Evolutionary conservation across 2,113 vertebrate species (phyloP), one percentile per base, ranked within the genome.

Genomic region (Poeciliopsis prolifica): DNA sequence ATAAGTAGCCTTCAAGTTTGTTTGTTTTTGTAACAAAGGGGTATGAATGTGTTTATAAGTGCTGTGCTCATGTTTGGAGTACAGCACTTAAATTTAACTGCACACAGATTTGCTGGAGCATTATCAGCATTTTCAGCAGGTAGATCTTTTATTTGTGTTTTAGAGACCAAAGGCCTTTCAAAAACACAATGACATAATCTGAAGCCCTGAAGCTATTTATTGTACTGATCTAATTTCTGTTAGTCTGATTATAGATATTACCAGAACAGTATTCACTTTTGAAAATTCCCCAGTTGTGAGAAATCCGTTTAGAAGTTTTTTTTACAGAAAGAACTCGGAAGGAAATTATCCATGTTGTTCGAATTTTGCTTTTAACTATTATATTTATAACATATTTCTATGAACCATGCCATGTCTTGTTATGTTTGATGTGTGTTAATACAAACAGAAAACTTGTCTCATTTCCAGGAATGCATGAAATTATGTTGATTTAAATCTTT

Each of bases 11-110:
- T 74, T 72, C 22, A 30, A 67, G 19, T 69, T 72, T 44, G 72
- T 81, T 35, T 37, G 35, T 44, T 64, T 77, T 28, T 58, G 17
- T 58, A 65, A 72, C 2, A 72, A 68, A 68, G 6, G 6, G 44
- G 15, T 44, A 65, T 26, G 40, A 74, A 74, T 74, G 22, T 79
- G 44, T 66, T 72, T 61, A 42, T 40, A 72, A 70, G 35, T 3
- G 37, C 51, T 70, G 29, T 63, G 7, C 30, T 6, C 3, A 37
- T 37, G 24, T n/a, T 58, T n/a, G 2, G 14, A 44, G 42, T 14
- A 5, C 42, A 44, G 42, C 14, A 83, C 7, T 31, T 2, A 51
- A 66, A 61, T 26, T 30, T 17, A 44, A 44, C 42, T 44, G 12
- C 15, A 44, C 15, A 44, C 15, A 2, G 65, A 65, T 61, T 60